A percentile compares a stretch with the other conserved stretches of the same genome.
Evolutionary conservation across 2,888 invertebrate species (phyloP).

Genomic region (Cyaniris semiargus): DNA sequence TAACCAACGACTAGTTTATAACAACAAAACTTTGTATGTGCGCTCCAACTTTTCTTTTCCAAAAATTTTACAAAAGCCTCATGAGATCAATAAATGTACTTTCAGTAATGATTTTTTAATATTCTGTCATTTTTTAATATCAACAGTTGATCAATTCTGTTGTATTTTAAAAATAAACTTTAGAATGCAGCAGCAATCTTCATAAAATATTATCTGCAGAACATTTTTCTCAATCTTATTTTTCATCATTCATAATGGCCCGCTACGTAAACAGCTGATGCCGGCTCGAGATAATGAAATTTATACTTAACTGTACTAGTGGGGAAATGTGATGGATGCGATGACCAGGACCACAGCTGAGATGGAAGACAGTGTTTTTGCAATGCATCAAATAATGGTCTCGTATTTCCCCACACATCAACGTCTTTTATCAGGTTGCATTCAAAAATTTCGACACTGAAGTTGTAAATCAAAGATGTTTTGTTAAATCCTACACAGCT

Average conservation of each 20-base stretch:
- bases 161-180: not conserved
- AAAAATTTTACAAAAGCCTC: not conserved
- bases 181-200: not conserved
- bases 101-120: not conserved
- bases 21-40: not conserved
- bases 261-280: conserved; percentile 44
- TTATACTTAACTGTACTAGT: conserved; percentile 46
- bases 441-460: too few species aligned
- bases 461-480: too few species aligned
- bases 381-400: not conserved
- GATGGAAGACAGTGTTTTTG: not conserved
- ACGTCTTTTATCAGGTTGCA: too few species aligned
- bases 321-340: conserved; percentile 10
- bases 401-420: not conserved
- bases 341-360: conserved; percentile 9
- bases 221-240: conserved; percentile 9
- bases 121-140: not conserved
- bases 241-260: conserved; percentile 23
- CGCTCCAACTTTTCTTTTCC: not conserved
- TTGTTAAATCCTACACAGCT: too few species aligned
- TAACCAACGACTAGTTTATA: not conserved
- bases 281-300: conserved; percentile 50
- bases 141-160: not conserved
- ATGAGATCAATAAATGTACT: not conserved
- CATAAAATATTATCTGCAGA: not conserved